A percentile compares a stretch with the other conserved stretches of the same genome.
Conservation (phyloP, 2,797 vertebrate genomes). For the Enteromius mattozi region DNA sequence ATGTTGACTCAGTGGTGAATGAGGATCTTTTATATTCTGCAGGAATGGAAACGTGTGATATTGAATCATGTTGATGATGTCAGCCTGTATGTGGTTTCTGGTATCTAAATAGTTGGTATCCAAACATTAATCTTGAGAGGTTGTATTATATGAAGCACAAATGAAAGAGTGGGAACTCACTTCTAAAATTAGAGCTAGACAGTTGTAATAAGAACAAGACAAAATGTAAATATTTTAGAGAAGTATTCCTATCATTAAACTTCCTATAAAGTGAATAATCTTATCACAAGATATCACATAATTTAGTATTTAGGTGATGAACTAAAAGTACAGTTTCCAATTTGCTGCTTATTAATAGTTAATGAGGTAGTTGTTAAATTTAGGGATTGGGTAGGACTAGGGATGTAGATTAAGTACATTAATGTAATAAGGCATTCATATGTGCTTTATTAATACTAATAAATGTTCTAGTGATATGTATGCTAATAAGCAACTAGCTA, state of each 20-base stretch:
- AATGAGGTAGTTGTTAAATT: background rate
- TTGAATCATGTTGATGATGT: constrained; percentile 42
- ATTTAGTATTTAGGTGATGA: no score
- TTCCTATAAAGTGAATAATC: background rate
- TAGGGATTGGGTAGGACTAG: background rate
- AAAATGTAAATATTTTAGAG: background rate
- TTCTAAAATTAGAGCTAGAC: constrained; percentile 8
- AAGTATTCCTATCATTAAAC: background rate
- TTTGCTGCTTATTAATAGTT: background rate
- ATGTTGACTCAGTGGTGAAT: background rate
- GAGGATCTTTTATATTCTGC: background rate
- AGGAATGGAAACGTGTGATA: constrained; percentile 25
- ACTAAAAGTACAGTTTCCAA: no score
- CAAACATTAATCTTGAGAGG: constrained; percentile 30
- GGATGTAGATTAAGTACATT: no score
- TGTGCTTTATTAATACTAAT: background rate
- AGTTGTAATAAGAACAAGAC: background rate
- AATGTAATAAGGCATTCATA: background rate
- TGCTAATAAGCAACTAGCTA: background rate
- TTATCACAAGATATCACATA: background rate
- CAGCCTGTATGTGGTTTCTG: background rate
- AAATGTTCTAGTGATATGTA: background rate
- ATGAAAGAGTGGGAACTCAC: background rate
- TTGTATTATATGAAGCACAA: background rate
- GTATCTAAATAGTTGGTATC: constrained; percentile 27